Evolutionary conservation across 2,888 invertebrate species (phyloP), one percentile per base, ranked within the genome.

Genomic region (Epinotia brunnichana): DNA sequence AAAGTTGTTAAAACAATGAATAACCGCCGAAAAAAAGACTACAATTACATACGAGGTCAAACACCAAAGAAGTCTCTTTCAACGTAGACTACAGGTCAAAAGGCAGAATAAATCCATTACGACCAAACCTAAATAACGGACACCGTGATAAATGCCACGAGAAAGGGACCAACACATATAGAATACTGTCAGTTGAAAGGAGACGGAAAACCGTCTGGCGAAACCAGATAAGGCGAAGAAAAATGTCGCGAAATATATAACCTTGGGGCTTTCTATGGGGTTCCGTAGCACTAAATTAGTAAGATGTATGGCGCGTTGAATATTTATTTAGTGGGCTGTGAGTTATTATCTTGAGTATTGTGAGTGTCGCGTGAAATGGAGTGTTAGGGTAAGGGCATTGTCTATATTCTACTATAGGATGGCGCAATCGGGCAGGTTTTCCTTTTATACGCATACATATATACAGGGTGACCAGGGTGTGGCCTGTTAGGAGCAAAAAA

Each of bases 181-280:
- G n/a, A 51, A 39, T 59, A 53, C 48, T 35, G 5, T 35, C 24
- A 70, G 83, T 19, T 69, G 62, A 81, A 87, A 78, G 77, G 80
- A 78, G 85, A 86, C 71, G 77, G 74, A 77, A 75, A 59, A 80
- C 75, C 82, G 91, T 88, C 92, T 92, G 92, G 87, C 82, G 85
- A 85, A 82, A 78, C 77, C 68, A 91, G 92, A 93, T 93, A 93
- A 92, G 89, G 85, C 84, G 80, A 89, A 90, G 92, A 92, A 93
- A 92, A 93, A 93, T 92, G 92, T 91, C 91, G 83, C 85, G 77
- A 85, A 90, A 90, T 92, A 91, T 91, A 90, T 90, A 90, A 90
- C 85, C 87, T 81, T 83, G 78, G 89, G 89, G 86, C 82, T 78
- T 83, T 90, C 90, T 91, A 91, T 87, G 85, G 91, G 91, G 90